Base-by-base conservation (phyloP, 1,140 invertebrate species). In the Branchinecta lynchi region DNA sequence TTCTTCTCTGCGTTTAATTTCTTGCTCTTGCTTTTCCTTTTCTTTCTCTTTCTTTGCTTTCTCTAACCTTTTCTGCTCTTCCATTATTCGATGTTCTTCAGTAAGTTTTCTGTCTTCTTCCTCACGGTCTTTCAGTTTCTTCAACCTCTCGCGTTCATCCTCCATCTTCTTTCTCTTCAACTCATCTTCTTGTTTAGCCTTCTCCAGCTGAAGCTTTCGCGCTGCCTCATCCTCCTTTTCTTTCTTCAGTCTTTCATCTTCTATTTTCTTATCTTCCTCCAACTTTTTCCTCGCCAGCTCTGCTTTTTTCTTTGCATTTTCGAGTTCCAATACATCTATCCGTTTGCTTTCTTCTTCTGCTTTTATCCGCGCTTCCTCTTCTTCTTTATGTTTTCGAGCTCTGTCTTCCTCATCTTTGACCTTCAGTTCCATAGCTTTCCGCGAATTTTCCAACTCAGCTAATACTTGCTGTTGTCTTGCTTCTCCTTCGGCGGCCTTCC, bases 341-440 rank as follows among this genome's bases (percentile, higher is more conserved):
- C 8, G 66, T 67, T 71, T 73, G 45, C 46, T 67, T 70, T 71
- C 69, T 7, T 43, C 68, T 74, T 72, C 71, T 72, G 69, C 71
- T 71, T 74, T 66, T 17, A 69, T 65, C 17, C 46, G 32, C 44
- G 72, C 72, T 69, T 73, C 69, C 45, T 73, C 71, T 67, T 67
- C 66, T 10, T 71, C 70, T 72, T 76, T 73, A 15, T 66, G 44
- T 20, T 74, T 69, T 45, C 71, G 73, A 70, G 74, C 69, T 45
- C 75, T 71, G n/a, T 74, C 67, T 9, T 74, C 72, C 65, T 72
- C 74, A 70, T 70, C 69, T 66, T 73, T 75, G 46, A 75, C 21
- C 60, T 72, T 71, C 46, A 45, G 17, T 72, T 65, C 21, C 65
- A 65, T 67, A 46, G 8, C 21, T 60, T 45, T 32, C 32, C 32